These are phyloP conservation scores for Ametastegia equiseti DNA, from an alignment of 2,888 invertebrate species.

Conservation along the genomic window DNA sequence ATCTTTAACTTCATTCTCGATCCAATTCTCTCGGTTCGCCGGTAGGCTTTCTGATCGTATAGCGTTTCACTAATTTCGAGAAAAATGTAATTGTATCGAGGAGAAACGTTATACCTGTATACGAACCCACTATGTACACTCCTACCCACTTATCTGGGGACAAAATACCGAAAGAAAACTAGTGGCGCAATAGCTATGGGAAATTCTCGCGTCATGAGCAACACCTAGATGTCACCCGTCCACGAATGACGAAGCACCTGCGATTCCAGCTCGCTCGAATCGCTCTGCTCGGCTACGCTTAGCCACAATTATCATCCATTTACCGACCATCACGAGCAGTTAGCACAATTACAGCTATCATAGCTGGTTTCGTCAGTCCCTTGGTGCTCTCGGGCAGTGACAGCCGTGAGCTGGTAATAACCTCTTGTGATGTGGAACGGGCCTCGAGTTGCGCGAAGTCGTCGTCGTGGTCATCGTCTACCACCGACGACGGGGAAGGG, in stretches of 20 bases:
- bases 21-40: neutral
- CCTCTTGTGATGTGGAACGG: conserved; percentile 50
- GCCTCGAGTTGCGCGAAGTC: conserved; percentile 50
- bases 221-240: conserved; percentile 45
- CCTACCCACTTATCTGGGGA: no score
- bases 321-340: conserved; percentile 72
- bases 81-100: neutral
- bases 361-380: conserved; percentile 68
- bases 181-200: conserved; percentile 46
- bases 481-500: conserved; percentile 5
- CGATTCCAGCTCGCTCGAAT: conserved; percentile 43
- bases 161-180: conserved; percentile 2
- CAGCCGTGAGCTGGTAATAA: conserved; percentile 50
- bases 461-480: no score
- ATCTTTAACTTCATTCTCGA: no score
- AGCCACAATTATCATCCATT: conserved; percentile 72
- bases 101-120: neutral
- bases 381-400: conserved; percentile 52
- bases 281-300: conserved; percentile 51
- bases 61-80: neutral
- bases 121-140: no score
- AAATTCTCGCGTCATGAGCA: conserved; percentile 45
- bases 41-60: no score
- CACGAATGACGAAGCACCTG: conserved; percentile 57
- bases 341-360: conserved; percentile 72